Conservation (phyloP, 2,113 vertebrate species). For the Chinchilla lanigera region DNA sequence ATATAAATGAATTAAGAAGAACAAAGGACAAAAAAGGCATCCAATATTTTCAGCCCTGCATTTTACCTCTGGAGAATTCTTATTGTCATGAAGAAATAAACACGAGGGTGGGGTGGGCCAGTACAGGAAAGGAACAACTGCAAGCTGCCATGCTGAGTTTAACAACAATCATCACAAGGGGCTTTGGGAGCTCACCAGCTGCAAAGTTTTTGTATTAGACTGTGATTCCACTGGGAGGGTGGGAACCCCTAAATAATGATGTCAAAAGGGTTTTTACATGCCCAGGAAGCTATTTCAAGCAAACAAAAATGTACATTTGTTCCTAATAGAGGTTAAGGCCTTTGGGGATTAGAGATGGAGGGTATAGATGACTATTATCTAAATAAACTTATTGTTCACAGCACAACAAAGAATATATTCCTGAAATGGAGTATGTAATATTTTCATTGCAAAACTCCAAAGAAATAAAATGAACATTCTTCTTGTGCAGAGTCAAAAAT, state of each 20-base stretch:
- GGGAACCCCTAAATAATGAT: constrained; percentile 70
- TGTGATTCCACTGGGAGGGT: constrained; percentile 40
- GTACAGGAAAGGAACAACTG: not conserved
- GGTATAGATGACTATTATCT: not conserved
- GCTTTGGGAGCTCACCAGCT: constrained; percentile 68
- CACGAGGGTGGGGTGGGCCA: not conserved
- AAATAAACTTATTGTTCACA: constrained; percentile 43
- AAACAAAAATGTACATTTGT: constrained; percentile 67
- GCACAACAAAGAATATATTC: constrained; percentile 34
- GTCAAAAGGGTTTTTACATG: constrained; percentile 65
- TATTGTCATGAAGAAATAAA: constrained; percentile 39
- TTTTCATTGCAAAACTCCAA: not conserved
- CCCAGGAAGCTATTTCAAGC: constrained; percentile 52
- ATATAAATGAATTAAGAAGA: constrained; percentile 5
- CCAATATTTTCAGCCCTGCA: not conserved
- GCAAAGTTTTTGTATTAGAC: constrained; percentile 74
- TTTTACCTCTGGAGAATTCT: constrained; percentile 49
- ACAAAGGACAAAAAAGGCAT: not conserved
- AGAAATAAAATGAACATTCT: not conserved
- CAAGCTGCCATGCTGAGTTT: constrained; percentile 1
- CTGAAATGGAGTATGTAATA: not conserved
- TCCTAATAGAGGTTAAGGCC: constrained; percentile 64
- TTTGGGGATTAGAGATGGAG: constrained; percentile 32
- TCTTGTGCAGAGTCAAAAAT: not conserved
- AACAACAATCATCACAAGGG: constrained; percentile 39